Conservation (phyloP, 2,113 vertebrate species). For the Tetraodon nigroviridis region DNA sequence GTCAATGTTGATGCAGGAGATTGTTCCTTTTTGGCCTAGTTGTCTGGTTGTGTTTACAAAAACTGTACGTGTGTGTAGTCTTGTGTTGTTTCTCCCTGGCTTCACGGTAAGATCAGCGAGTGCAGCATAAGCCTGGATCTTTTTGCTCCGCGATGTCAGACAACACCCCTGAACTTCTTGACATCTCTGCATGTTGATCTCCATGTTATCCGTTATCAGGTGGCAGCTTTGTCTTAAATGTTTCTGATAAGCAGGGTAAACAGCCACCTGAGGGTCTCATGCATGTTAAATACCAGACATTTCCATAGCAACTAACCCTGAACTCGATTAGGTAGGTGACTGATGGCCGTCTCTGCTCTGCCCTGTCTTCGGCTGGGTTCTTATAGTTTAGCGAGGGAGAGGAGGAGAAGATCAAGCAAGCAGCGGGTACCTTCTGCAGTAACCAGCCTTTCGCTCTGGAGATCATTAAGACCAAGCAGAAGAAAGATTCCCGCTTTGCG, state of each 20-base stretch:
- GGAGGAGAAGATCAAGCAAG: constrained; percentile 91
- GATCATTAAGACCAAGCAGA: constrained; percentile 95
- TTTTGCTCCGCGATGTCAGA: constrained; percentile 18
- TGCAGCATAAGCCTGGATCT: constrained; percentile 6
- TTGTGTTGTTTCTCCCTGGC: not conserved
- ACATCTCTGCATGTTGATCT: constrained; percentile 21
- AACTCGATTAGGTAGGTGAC: constrained; percentile 29
- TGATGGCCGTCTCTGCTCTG: constrained; percentile 22
- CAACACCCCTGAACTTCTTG: constrained; percentile 41
- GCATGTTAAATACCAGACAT: constrained; percentile 27
- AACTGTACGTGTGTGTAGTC: not conserved
- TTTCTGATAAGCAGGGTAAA: constrained; percentile 45
- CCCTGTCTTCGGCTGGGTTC: constrained; percentile 15
- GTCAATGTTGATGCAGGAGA: constrained; percentile 2
- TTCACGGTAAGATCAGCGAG: constrained; percentile 3
- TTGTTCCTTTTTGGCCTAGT: constrained; percentile 11
- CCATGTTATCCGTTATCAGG: constrained; percentile 16
- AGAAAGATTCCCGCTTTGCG: constrained; percentile 93
- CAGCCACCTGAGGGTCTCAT: constrained; percentile 21
- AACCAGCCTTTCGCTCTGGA: constrained; percentile 97
- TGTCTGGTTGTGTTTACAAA: constrained; percentile 15
- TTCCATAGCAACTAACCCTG: constrained; percentile 33
- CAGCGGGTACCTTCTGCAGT: constrained; percentile 94
- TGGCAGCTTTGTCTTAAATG: constrained; percentile 31
- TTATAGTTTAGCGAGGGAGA: constrained; percentile 90